Base-by-base conservation (phyloP, 1,140 invertebrate genomes). In the Drosophila teissieri region DNA sequence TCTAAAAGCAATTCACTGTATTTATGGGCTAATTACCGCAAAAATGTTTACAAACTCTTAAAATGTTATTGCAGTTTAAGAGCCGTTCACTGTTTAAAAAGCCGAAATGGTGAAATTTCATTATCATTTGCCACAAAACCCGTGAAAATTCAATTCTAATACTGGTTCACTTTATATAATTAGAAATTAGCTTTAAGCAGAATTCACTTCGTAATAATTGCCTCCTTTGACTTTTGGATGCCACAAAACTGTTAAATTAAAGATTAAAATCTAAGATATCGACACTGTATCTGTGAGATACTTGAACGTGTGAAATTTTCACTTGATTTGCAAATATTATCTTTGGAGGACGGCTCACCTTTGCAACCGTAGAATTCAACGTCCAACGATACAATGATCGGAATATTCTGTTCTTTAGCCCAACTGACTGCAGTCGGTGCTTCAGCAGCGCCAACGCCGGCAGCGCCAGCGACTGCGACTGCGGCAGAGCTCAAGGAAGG, bases 331-430 rank as follows among this genome's bases (percentile, higher is more conserved):
- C 27, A 77, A 55, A 60, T 65, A 60, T 73, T 80, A 65, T 80
- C 67, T 67, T 78, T 78, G 73, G 81, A 83, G 84, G 83, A 83
- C 83, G 79, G 90, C 90, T 91, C 90, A 91, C 90, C 90, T 92
- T 90, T 91, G 85, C 91, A 91, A 92, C 91, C 91, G 91, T 85
- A 91, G 91, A 91, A 92, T 92, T 90, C 91, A 92, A 92, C 91
- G 90, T 92, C 80, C 89, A 92, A 92, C 91, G 91, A 73, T 88
- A 92, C 89, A 92, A 92, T 92, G 91, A 92, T 92, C 85, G 77
- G 73, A 92, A 91, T 81, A 77, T 79, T 76, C 65, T 85, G 75
- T 91, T 86, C 91, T 90, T 90, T 77, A 64, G 49, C 65, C 79
- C 62, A 90, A 76, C 54, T 64, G 70, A 62, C 63, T 85, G 83